Evolutionary conservation across 2,797 vertebrate species (phyloP).

Genomic region (Hephaestus fuliginosus): DNA sequence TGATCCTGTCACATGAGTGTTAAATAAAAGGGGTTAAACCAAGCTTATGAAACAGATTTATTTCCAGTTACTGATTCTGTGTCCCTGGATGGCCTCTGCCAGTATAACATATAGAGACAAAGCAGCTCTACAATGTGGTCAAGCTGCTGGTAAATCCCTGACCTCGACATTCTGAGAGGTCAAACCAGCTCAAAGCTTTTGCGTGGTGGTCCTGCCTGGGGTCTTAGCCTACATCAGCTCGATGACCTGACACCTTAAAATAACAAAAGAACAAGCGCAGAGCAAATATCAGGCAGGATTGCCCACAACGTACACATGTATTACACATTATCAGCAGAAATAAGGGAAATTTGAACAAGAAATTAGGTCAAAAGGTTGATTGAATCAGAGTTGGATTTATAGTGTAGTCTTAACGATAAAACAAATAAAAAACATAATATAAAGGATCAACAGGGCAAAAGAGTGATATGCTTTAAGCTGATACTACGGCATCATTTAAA

Average conservation of each 20-base stretch:
- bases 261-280: background rate
- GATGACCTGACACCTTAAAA: slow-evolving; percentile 15
- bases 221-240: slow-evolving; percentile 1
- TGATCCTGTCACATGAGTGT: slow-evolving; percentile 11
- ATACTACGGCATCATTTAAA: background rate
- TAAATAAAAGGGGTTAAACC: slow-evolving; percentile 33
- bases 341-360: background rate
- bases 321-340: slow-evolving; percentile 8
- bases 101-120: slow-evolving; percentile 38
- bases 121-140: slow-evolving; percentile 26
- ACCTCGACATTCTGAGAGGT: slow-evolving; percentile 15
- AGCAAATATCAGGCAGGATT: background rate
- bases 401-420: slow-evolving; percentile 4
- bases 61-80: slow-evolving; percentile 42
- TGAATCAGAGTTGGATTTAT: slow-evolving; percentile 1
- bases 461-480: background rate
- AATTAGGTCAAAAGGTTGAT: slow-evolving; percentile 10
- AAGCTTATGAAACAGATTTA: slow-evolving; percentile 50
- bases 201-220: slow-evolving; percentile 9
- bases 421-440: slow-evolving; percentile 22
- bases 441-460: slow-evolving; percentile 34
- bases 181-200: slow-evolving; percentile 14
- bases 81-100: slow-evolving; percentile 28
- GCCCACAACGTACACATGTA: background rate
- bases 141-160: slow-evolving; percentile 46